Base-by-base conservation (phyloP, 2,113 vertebrate genomes). In the Thoracochromis brauschi region DNA sequence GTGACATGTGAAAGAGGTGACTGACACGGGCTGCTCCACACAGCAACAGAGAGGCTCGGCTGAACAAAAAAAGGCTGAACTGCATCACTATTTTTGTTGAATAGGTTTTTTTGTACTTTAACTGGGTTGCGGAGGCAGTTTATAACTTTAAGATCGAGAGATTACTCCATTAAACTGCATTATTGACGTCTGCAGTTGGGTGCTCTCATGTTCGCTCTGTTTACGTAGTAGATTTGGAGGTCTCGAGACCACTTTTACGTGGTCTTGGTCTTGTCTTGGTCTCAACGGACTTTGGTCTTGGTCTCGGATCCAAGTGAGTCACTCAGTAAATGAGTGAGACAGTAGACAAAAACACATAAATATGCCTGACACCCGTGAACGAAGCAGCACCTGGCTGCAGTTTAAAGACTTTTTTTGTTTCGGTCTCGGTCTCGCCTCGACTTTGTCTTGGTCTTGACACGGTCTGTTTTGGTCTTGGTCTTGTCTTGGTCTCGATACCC, bases 111-210 rank as follows among this genome's bases (percentile, higher is more conserved):
- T 53, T 53, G 19, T 53, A 53, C 49, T n/a, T 53, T 53, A 53
- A 53, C 49, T 53, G 1, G 19, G 49, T 53, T 53, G 9, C 0
- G 0, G 49, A 53, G 49, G 19, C 49, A 53, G 19, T 53, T 10
- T 0, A 53, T 53, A 53, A 53, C 9, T 53, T n/a, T 53, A 53
- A 51, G 17, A 51, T 51, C 0, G 8, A 0, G 49, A 53, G 49
- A 53, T 53, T 53, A 53, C 0, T 53, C 19, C 19, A 53, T 53
- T 53, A n/a, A 0, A 0, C 49, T 53, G 3, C 49, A n/a, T 53
- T 10, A 53, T 1, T 53, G 49, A 53, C 2, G 0, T 53, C 9
- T 53, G 19, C 49, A 4, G 9, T 11, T 0, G 9, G 51, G 51
- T 53, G 51, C 5, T 11, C 19, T 53, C 19, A 53, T 53, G 19